Conservation (phyloP, 2,113 vertebrate species). For the Eublepharis macularius region DNA sequence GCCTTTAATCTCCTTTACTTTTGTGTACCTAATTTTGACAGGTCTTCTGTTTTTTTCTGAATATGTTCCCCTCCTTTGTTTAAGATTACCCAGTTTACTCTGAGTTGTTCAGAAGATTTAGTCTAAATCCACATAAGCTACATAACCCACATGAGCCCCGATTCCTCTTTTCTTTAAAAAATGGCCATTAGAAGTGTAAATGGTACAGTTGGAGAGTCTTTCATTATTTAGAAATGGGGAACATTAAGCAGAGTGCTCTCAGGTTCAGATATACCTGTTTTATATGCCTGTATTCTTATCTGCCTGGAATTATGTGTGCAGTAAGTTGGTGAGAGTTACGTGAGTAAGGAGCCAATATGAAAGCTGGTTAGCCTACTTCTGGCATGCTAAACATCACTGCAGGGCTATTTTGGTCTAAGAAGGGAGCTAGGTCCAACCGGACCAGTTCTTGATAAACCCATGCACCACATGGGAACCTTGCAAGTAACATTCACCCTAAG, state of each 20-base stretch:
- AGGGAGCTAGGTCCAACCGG: too few species aligned
- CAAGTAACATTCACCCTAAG: neutral
- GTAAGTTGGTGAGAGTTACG: neutral
- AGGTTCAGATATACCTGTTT: neutral
- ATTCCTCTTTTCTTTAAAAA: neutral
- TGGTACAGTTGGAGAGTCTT: neutral
- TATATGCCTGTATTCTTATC: neutral
- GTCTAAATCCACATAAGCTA: neutral
- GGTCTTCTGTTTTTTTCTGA: neutral
- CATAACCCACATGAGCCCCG: neutral
- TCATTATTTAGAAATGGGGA: neutral
- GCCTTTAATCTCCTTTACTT: neutral
- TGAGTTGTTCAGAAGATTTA: neutral
- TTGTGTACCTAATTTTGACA: neutral
- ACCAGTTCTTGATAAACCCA: neutral
- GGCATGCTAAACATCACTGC: neutral
- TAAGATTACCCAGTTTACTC: neutral
- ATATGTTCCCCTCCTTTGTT: neutral
- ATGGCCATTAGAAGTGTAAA: neutral
- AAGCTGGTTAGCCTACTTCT: neutral
- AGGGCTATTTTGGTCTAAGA: neutral
- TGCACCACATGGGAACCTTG: neutral
- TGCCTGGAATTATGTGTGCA: neutral
- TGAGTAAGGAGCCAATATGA: neutral
- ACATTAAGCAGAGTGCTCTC: neutral